Conservation (phyloP, 2,888 invertebrate species). For the Euclidia mi region DNA sequence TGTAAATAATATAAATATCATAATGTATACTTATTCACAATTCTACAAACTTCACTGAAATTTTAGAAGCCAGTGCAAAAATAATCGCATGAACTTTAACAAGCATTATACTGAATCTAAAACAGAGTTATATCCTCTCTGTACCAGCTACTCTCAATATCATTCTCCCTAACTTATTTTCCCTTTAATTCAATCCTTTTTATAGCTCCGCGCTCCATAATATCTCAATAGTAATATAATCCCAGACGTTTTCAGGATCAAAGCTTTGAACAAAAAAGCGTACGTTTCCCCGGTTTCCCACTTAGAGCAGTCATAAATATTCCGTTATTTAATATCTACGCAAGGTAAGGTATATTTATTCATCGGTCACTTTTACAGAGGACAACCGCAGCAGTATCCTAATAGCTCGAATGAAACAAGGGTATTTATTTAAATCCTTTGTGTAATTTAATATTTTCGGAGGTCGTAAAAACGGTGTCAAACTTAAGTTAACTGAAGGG, state of each 20-base stretch:
- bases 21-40: too few relatives aligned
- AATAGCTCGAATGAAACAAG: slow-evolving; percentile 8
- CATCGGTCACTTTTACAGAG: slow-evolving; percentile 1
- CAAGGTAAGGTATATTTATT: slow-evolving; percentile 5
- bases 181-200: too few relatives aligned
- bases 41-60: too few relatives aligned
- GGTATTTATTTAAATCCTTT: slow-evolving; percentile 13
- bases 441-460: slow-evolving; percentile 9
- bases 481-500: neutral
- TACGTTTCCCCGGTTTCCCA: neutral
- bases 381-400: slow-evolving; percentile 2
- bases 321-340: slow-evolving; percentile 2
- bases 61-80: too few relatives aligned
- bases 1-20: too few relatives aligned
- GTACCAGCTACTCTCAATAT: too few relatives aligned
- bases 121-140: too few relatives aligned
- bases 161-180: neutral
- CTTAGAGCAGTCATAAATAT: slow-evolving; percentile 7
- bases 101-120: too few relatives aligned
- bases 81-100: too few relatives aligned
- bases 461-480: neutral
- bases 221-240: slow-evolving; percentile 3
- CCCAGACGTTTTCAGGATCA: neutral
- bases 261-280: slow-evolving; percentile 2
- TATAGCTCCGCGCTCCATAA: neutral